A percentile compares a stretch with the other conserved stretches of the same genome.
Evolutionary conservation across 2,888 invertebrate species (phyloP).

Genomic region (Geophilus truncorum): DNA sequence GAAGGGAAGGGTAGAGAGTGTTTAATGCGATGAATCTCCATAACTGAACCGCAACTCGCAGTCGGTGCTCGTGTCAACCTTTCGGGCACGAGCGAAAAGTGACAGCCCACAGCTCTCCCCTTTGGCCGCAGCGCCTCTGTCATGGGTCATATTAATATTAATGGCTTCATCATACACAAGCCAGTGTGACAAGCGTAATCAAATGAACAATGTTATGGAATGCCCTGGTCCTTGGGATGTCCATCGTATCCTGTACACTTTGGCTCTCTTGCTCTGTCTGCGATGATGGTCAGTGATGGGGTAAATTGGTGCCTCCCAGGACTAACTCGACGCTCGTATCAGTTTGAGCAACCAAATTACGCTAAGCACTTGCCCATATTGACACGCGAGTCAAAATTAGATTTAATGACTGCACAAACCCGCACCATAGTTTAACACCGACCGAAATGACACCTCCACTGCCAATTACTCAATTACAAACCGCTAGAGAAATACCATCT

Average conservation of each 20-base stretch:
- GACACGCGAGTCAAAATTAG: slow-evolving; percentile 19
- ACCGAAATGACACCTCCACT: slow-evolving; percentile 15
- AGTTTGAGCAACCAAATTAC: slow-evolving; percentile 1
- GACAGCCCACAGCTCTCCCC: slow-evolving; percentile 22
- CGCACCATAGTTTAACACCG: slow-evolving; percentile 3
- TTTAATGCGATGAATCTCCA: slow-evolving; percentile 21
- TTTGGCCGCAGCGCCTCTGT: slow-evolving; percentile 12
- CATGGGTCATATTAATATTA: slow-evolving; percentile 31
- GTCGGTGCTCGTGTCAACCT: slow-evolving; percentile 9
- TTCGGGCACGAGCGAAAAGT: slow-evolving; percentile 27
- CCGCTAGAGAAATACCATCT: neutral
- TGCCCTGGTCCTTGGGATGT: slow-evolving; percentile 22
- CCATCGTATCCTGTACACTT: neutral
- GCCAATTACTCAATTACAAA: slow-evolving; percentile 10
- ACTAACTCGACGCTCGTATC: neutral
- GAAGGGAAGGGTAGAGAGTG: neutral
- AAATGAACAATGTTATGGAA: slow-evolving; percentile 30
- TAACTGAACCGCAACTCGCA: slow-evolving; percentile 19
- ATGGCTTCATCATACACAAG: slow-evolving; percentile 28
- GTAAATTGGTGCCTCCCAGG: slow-evolving; percentile 20
- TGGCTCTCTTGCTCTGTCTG: neutral
- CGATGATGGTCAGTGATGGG: neutral
- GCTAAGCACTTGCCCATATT: slow-evolving; percentile 11
- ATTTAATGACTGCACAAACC: slow-evolving; percentile 6
- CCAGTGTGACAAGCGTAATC: slow-evolving; percentile 29